A percentile compares a stretch with the other conserved stretches of the same genome.
Conservation (phyloP, 2,113 vertebrate genomes). For the Dermatemys mawii region DNA sequence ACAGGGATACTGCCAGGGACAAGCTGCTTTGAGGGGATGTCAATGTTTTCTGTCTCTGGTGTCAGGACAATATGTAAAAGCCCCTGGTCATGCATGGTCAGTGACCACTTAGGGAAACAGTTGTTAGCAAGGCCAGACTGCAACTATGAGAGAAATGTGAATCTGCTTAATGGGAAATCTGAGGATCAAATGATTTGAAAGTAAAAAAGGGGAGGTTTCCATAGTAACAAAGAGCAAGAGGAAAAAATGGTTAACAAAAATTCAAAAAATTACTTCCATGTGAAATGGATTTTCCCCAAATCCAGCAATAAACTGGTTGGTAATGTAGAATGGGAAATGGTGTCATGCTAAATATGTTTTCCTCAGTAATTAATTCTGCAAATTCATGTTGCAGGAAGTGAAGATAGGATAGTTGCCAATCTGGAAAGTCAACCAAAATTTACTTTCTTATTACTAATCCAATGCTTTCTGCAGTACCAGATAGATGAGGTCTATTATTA, state of each 20-base stretch:
- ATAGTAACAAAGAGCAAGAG: background rate
- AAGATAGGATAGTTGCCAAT: background rate
- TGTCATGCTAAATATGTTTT: background rate
- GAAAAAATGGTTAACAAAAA: background rate
- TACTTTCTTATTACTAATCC: background rate
- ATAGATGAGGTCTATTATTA: background rate
- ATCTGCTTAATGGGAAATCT: background rate
- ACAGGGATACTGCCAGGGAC: accelerated
- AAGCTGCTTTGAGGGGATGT: accelerated
- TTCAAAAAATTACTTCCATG: background rate
- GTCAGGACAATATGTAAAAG: background rate
- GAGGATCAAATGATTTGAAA: background rate
- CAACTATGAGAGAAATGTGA: accelerated
- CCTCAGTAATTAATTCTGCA: background rate
- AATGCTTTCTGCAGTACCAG: background rate
- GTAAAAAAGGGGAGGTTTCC: background rate
- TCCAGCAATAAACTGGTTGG: background rate
- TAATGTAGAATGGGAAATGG: background rate
- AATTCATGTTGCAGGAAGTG: background rate
- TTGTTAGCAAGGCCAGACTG: background rate
- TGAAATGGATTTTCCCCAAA: background rate
- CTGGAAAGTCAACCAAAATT: background rate
- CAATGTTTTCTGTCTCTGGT: background rate
- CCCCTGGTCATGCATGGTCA: accelerated
- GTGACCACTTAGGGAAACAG: accelerated